A percentile compares a stretch with the other conserved stretches of the same genome.
phyloP scores from a whole-genome alignment of 2,888 invertebrate genomes.

The Aspidiotus destructor region DNA sequence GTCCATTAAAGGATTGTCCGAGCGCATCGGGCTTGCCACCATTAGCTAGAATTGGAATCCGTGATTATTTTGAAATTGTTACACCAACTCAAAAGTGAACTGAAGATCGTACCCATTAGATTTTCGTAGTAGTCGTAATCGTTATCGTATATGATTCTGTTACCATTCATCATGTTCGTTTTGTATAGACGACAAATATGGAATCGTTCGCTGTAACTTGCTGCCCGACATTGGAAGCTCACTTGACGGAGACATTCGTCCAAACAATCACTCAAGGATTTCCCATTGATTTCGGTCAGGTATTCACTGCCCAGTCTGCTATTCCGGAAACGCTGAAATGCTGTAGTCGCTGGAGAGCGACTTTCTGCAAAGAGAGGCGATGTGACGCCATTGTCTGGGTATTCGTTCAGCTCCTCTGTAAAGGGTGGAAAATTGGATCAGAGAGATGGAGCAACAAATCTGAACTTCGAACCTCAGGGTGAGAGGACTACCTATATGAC shows the following conservation, averaged over 20 bases:
- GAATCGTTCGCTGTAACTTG: slow-evolving; percentile 77
- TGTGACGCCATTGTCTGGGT: slow-evolving; percentile 75
- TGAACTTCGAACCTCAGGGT: not conserved
- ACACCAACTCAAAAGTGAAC: not conserved
- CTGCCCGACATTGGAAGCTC: slow-evolving; percentile 80
- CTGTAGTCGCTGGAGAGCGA: slow-evolving; percentile 66
- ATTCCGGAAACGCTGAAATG: slow-evolving; percentile 77
- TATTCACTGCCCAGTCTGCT: slow-evolving; percentile 78
- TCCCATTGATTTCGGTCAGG: slow-evolving; percentile 78
- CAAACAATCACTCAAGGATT: slow-evolving; percentile 78
- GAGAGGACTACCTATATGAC: too few relatives aligned
- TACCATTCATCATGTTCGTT: slow-evolving; percentile 77
- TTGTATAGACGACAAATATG: slow-evolving; percentile 73
- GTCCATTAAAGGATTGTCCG: slow-evolving; percentile 46
- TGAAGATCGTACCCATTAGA: slow-evolving; percentile 65
- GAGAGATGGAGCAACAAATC: not conserved
- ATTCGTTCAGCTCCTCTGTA: slow-evolving; percentile 74
- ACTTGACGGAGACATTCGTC: slow-evolving; percentile 82
- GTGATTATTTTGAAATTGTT: not conserved
- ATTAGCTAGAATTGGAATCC: slow-evolving; percentile 6
- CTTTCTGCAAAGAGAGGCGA: slow-evolving; percentile 75
- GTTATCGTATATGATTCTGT: slow-evolving; percentile 78
- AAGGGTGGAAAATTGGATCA: not conserved
- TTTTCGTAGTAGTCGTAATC: slow-evolving; percentile 91
- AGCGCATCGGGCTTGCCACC: slow-evolving; percentile 38